Conservation (phyloP, 2,888 invertebrate species). For the Dasysyrphus albostriatus region DNA sequence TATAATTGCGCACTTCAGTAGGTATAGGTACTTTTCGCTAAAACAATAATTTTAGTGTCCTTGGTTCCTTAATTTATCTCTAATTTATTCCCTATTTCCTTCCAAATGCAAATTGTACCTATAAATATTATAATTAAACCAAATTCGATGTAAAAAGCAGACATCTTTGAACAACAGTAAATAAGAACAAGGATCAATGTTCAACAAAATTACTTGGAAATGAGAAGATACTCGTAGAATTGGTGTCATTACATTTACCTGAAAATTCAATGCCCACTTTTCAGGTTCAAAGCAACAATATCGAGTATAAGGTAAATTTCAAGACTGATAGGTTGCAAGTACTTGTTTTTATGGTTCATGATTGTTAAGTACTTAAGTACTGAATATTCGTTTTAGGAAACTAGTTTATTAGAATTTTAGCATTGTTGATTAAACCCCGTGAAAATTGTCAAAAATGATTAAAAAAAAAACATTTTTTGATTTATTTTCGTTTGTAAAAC, state of each 20-base stretch:
- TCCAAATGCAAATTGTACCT: background rate
- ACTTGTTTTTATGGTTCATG: too few relatives aligned
- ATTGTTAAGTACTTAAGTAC: too few relatives aligned
- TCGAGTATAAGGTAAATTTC: too few relatives aligned
- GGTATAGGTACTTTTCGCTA: background rate
- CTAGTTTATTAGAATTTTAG: too few relatives aligned
- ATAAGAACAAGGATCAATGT: background rate
- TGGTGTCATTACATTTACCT: background rate
- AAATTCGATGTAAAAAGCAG: background rate
- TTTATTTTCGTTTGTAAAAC: too few relatives aligned
- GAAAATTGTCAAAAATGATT: too few relatives aligned
- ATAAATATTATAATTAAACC: background rate
- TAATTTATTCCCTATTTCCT: background rate
- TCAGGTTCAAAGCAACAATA: too few relatives aligned
- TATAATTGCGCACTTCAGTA: background rate
- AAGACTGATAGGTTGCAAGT: background rate
- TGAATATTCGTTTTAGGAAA: too few relatives aligned
- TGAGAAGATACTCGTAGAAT: background rate
- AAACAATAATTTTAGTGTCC: background rate
- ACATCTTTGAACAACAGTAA: background rate
- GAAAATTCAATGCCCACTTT: background rate
- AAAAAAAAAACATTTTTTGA: too few relatives aligned
- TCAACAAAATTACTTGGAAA: background rate
- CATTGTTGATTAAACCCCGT: too few relatives aligned
- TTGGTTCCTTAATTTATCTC: background rate